Base-by-base conservation (phyloP, 2,797 vertebrate genomes). In the Pangasius larnaudii region DNA sequence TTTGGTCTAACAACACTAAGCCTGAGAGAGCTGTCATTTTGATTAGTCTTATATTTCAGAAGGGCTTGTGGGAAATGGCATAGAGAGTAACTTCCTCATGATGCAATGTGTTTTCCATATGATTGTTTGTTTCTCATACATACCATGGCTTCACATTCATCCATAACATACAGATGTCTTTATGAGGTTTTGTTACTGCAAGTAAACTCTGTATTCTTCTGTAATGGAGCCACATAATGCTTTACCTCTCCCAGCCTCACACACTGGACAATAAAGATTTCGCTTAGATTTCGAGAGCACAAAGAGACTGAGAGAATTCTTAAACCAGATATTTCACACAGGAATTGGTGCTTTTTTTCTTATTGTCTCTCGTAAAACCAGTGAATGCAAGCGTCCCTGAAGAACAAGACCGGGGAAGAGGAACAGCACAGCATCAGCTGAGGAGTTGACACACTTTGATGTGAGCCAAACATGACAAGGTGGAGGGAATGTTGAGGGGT, bases 81-180 rank as follows among this genome's bases (percentile, higher is more conserved):
- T 49, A 72, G 86, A 90, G 84, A 72, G 69, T 83, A 71, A 86
- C 27, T 77, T 81, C 79, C 75, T 88, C 42, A 88, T 72, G 84
- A 74, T 89, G 83, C 84, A 85, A 88, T 87, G 88, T 13, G 36
- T 90, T 91, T 91, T 85, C 86, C 89, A 88, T 74, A 87, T 89
- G 85, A 84, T 14, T 19, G 80, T 58, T 80, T 75, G 75, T 51
- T 79, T 81, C 46, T 83, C 86, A 80, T 61, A 79, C 85, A 82
- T 46, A 39, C 65, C 46, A 51, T 86, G 22, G 59, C 59, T 85
- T 80, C 46, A 59, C n/a, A 81, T 78, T 85, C 84, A 74, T 89
- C 83, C 51, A 61, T 82, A 77, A 88, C 84, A 75, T 83, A 88
- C 61, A 78, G 49, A 83, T 78, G 46, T 85, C 81, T 91, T 82